A percentile compares a stretch with the other conserved stretches of the same genome.
phyloP scores from a whole-genome alignment of 2,113 vertebrate genomes.

The Danionella cerebrum region DNA sequence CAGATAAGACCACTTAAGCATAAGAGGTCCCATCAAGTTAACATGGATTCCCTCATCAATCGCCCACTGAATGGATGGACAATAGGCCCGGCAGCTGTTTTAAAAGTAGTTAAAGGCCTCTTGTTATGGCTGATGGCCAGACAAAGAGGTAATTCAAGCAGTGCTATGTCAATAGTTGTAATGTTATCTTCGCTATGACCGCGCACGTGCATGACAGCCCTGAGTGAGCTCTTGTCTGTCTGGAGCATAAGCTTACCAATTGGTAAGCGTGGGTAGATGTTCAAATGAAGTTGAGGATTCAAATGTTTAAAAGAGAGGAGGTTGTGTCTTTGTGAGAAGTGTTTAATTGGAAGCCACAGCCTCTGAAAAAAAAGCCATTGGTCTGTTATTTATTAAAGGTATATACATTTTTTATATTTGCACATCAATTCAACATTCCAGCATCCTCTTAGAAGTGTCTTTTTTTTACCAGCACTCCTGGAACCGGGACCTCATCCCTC shows the following conservation, averaged over 20 bases:
- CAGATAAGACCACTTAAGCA: conserved; percentile 48
- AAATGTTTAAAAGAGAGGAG: no score
- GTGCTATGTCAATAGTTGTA: not conserved
- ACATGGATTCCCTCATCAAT: conserved; percentile 58
- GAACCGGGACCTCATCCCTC: not conserved
- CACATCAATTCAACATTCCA: not conserved
- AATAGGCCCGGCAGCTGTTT: conserved; percentile 5
- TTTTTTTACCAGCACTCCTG: not conserved
- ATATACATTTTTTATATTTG: not conserved
- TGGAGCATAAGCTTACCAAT: no score
- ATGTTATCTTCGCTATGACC: not conserved
- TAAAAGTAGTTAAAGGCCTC: not conserved
- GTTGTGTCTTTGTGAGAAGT: no score
- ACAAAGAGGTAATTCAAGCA: conserved; percentile 9
- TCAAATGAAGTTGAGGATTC: not conserved
- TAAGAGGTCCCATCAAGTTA: conserved; percentile 60
- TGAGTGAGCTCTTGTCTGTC: no score
- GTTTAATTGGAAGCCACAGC: no score
- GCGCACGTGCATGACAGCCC: not conserved
- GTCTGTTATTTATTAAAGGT: no score
- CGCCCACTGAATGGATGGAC: conserved; percentile 24
- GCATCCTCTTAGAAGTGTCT: not conserved
- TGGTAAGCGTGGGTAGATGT: no score
- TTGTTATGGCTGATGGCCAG: not conserved
- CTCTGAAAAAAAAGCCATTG: no score